Base-by-base conservation (phyloP, 2,888 invertebrate species). In the Drosophila putrida region DNA sequence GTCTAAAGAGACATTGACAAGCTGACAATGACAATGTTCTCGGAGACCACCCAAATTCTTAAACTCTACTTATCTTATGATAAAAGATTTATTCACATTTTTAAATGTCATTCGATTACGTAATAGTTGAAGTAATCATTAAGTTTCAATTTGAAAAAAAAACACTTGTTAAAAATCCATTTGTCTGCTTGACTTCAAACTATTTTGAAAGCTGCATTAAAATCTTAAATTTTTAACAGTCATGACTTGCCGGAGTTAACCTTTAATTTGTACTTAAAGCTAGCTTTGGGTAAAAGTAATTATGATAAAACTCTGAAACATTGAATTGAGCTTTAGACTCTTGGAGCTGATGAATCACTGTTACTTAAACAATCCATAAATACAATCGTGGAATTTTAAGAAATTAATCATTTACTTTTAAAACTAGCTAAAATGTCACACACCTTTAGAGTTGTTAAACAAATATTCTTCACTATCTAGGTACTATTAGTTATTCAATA, bases 41-140 rank as follows among this genome's bases (percentile, higher is more conserved):
- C 8, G 28, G 11, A 13, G 76, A 58, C 76, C 71, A 63, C 76
- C 76, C 63, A 61, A 36, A 11, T 10, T 8, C 4, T 10, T 13
- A 25, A 25, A 11, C 15, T 11, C 27, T 41, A 49, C 31, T 38
- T 58, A 20, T 38, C 25, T 41, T 5, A 54, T 25, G 6, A 39
- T 58, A 54, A 31, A 25, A 66, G 31, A 70, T 36, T 53, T 53
- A 36, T 38, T 15, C 13, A 31, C 25, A 57, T 39, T 57, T 41
- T 20, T n/a, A 49, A 54, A 9, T 4, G 20, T n/a, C n/a, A 20
- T 9, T 47, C 47, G 27, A 27, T 27, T 36, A 6, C 15, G 35
- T 3, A 44, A 55, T 27, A 36, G 8, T n/a, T 27, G 25, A 9
- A 36, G 31, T n/a, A 11, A 4, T 0, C 9, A 10, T 47, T 11